These are phyloP conservation scores for Drosophila neotestacea DNA, from an alignment of 2,888 invertebrate genomes.

Conservation along the genomic window DNA sequence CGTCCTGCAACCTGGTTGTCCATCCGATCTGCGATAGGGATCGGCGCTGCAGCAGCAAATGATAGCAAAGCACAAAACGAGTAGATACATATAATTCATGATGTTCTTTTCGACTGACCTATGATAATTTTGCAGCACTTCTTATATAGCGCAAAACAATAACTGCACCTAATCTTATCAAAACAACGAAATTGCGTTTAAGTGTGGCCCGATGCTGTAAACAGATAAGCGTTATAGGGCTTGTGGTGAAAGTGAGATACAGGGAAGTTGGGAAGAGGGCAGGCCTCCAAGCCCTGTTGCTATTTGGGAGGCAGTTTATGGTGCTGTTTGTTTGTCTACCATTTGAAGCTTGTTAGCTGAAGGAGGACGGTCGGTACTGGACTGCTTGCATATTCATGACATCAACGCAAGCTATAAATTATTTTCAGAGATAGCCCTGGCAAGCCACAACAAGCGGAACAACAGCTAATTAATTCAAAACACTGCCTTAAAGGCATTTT, in stretches of 20 bases:
- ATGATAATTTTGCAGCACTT: slow-evolving; percentile 31
- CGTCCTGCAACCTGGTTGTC: slow-evolving; percentile 72
- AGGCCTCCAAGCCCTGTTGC: slow-evolving; percentile 22
- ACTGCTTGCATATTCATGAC: slow-evolving; percentile 73
- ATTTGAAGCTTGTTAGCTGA: slow-evolving; percentile 36
- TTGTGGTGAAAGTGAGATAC: background rate
- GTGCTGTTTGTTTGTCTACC: slow-evolving; percentile 66
- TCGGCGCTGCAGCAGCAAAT: slow-evolving; percentile 21
- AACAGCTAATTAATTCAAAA: slow-evolving; percentile 82
- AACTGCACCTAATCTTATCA: slow-evolving; percentile 56
- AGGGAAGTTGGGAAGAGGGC: background rate
- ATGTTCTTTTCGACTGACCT: slow-evolving; percentile 49
- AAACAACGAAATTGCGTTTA: slow-evolving; percentile 43
- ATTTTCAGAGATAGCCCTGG: slow-evolving; percentile 65
- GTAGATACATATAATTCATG: slow-evolving; percentile 54
- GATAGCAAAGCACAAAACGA: slow-evolving; percentile 43
- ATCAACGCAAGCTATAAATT: slow-evolving; percentile 71
- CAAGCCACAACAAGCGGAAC: slow-evolving; percentile 61
- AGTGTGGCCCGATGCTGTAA: slow-evolving; percentile 44
- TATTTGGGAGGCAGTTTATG: slow-evolving; percentile 62
- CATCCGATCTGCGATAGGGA: slow-evolving; percentile 47
- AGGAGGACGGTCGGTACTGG: slow-evolving; percentile 5
- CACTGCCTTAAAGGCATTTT: slow-evolving; percentile 77
- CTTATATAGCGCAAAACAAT: slow-evolving; percentile 48
- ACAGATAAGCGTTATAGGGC: slow-evolving; percentile 8